Evolutionary conservation across 2,888 invertebrate species (phyloP).

Genomic region (Atrina japonica): DNA sequence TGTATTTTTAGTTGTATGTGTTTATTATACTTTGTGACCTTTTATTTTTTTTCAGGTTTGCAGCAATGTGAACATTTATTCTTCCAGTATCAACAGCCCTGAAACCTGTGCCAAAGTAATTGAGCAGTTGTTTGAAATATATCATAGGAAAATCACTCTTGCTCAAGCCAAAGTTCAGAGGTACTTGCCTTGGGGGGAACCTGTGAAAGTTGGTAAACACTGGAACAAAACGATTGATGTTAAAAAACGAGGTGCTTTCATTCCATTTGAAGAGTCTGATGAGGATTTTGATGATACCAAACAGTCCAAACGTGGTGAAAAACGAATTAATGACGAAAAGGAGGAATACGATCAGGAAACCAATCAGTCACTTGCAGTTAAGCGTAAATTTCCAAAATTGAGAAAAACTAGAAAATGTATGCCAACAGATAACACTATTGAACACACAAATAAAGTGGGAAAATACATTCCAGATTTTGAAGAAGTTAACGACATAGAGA

Average conservation of each 20-base stretch:
- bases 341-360: conserved; percentile 11
- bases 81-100: conserved; percentile 13
- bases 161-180: conserved; percentile 44
- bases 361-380: neutral
- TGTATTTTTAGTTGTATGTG: no score
- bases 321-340: neutral
- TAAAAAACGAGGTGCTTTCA: conserved; percentile 49
- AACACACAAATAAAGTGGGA: no score
- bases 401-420: no score
- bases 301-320: no score
- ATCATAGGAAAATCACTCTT: conserved; percentile 48
- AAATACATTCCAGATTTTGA: no score
- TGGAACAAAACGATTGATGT: conserved; percentile 53
- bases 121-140: conserved; percentile 57
- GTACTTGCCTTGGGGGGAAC: conserved; percentile 53
- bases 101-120: conserved; percentile 54
- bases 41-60: no score
- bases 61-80: no score
- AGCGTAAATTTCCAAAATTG: no score
- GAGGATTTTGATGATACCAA: neutral
- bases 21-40: no score
- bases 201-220: conserved; percentile 63
- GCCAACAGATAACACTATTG: no score
- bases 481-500: no score
- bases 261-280: conserved; percentile 28